Conservation (phyloP, 2,113 vertebrate species). For the Excalfactoria chinensis region DNA sequence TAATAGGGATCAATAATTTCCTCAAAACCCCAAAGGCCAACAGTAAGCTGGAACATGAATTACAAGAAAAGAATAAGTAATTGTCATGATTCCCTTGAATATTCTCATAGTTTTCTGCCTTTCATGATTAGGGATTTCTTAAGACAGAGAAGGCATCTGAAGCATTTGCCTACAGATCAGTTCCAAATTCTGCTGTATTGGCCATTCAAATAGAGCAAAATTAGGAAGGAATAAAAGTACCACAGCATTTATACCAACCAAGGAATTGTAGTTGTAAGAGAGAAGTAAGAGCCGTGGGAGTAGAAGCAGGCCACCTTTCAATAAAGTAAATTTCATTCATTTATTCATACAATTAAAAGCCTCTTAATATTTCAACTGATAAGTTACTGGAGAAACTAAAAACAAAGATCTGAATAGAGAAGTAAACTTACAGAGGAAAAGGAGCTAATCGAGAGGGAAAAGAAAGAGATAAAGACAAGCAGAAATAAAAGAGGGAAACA, state of each 20-base stretch:
- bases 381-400: not conserved
- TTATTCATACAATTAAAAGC: not conserved
- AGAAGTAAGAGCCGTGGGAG: not conserved
- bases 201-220: not conserved
- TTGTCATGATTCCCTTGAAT: not conserved
- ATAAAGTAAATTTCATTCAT: not conserved
- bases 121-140: not conserved
- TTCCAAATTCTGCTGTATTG: not conserved
- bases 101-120: not conserved
- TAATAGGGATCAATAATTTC: not conserved
- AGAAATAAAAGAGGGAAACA: not conserved
- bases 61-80: not conserved
- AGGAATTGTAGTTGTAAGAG: not conserved
- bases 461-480: not conserved
- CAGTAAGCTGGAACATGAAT: not conserved
- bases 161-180: not conserved
- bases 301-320: not conserved
- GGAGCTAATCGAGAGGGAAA: not conserved
- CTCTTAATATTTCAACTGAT: not conserved
- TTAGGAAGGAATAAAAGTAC: rapidly evolving
- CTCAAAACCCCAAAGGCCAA: not conserved
- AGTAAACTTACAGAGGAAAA: not conserved
- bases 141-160: not conserved
- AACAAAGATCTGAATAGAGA: not conserved
- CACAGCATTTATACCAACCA: not conserved